phyloP scores from a whole-genome alignment of 2,888 invertebrate genomes.

The Oegoconia quadripuncta region DNA sequence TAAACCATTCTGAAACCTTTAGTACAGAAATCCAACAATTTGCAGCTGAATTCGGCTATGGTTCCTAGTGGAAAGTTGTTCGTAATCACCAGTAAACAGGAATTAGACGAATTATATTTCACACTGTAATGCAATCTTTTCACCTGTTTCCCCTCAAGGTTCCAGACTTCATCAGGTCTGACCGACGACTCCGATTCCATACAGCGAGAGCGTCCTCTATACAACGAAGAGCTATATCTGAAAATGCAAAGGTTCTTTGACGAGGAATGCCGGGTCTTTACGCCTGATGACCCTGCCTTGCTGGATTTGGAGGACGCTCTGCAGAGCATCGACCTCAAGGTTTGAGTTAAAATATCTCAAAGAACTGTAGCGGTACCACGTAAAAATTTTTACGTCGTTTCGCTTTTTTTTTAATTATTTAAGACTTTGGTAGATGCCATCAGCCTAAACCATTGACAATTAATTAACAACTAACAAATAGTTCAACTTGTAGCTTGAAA shows the following conservation, averaged over 20 bases:
- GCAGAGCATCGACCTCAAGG: constrained; percentile 42
- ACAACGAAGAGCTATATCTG: constrained; percentile 44
- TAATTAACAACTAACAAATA: no score
- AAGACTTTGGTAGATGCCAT: no score
- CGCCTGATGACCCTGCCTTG: constrained; percentile 53
- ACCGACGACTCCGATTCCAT: constrained; percentile 26
- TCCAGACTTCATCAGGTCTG: constrained; percentile 32
- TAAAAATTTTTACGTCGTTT: no score
- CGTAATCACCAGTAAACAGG: no score
- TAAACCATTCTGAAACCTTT: no score
- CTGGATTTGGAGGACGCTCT: constrained; percentile 51
- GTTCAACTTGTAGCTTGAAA: no score
- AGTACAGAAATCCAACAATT: no score
- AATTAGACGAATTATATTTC: no score
- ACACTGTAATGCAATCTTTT: not conserved
- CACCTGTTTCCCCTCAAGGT: constrained; percentile 25
- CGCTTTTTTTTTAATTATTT: not conserved
- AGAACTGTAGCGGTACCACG: no score
- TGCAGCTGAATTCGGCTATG: no score
- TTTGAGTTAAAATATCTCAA: constrained; percentile 13
- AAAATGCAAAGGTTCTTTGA: constrained; percentile 56
- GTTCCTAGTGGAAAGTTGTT: no score
- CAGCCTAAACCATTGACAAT: no score
- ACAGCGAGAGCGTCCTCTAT: constrained; percentile 26
- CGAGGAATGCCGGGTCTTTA: constrained; percentile 55